These are phyloP conservation scores for Emys orbicularis DNA, from an alignment of 2,797 vertebrate genomes.

Conservation along the genomic window DNA sequence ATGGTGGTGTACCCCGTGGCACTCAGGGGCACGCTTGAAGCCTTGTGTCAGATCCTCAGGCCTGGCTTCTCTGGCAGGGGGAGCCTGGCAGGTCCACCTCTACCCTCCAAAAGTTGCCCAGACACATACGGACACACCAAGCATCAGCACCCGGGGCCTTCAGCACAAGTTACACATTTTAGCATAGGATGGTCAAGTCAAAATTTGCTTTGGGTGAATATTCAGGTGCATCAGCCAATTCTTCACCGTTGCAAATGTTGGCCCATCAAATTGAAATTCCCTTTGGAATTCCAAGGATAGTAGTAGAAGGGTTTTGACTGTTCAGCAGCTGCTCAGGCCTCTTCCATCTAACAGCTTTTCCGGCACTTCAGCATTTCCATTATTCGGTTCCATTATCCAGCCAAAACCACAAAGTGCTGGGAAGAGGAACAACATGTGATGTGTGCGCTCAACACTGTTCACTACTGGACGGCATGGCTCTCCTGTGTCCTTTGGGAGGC, in stretches of 20 bases:
- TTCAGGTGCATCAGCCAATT: neutral
- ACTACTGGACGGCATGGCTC: neutral
- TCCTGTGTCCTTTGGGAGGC: neutral
- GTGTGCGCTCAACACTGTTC: neutral
- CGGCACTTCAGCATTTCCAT: neutral
- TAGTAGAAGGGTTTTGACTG: neutral
- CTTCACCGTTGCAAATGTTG: neutral
- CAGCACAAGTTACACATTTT: neutral
- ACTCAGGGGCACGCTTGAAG: neutral
- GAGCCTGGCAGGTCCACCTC: no score
- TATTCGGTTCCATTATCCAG: neutral
- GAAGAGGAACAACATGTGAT: neutral
- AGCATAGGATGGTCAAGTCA: neutral
- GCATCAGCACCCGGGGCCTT: neutral
- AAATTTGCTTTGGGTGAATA: neutral
- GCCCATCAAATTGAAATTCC: neutral
- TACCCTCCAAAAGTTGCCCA: no score
- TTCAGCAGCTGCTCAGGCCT: neutral
- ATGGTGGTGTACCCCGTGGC: no score
- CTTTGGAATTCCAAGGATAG: neutral
- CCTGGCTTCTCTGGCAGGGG: no score
- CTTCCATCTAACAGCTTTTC: neutral
- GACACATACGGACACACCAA: no score
- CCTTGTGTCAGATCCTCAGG: neutral
- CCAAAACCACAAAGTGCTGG: neutral